Evolutionary conservation across 2,113 vertebrate genomes (phyloP).

Genomic region (Atractosteus spatula): DNA sequence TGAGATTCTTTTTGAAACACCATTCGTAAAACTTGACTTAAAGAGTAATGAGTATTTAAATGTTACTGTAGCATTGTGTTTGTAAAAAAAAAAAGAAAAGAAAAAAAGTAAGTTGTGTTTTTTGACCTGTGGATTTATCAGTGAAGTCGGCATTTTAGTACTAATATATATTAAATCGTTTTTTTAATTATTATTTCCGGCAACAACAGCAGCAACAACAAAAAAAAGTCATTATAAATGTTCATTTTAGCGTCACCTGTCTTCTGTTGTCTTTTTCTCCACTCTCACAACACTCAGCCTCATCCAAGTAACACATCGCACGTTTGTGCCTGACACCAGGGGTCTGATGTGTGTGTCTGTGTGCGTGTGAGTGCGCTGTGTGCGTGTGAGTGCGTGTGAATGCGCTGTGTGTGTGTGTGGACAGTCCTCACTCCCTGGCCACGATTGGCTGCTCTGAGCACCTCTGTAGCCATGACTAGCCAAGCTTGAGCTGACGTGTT

Average conservation of each 20-base stretch:
- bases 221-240: slow-evolving; percentile 75
- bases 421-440: too few species aligned
- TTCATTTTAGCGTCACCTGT: slow-evolving; percentile 85
- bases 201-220: slow-evolving; percentile 62
- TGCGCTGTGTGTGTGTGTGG: too few species aligned
- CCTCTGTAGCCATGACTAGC: too few species aligned
- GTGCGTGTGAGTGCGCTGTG: too few species aligned
- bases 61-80: slow-evolving; percentile 83
- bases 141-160: slow-evolving; percentile 82
- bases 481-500: too few species aligned
- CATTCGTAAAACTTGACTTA: slow-evolving; percentile 78
- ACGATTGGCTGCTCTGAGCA: too few species aligned
- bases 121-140: slow-evolving; percentile 79
- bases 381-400: neutral
- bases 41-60: slow-evolving; percentile 81
- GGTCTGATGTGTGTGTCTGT: neutral
- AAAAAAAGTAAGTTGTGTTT: slow-evolving; percentile 78
- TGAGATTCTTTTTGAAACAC: slow-evolving; percentile 76
- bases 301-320: slow-evolving; percentile 80
- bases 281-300: slow-evolving; percentile 78
- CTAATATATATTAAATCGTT: slow-evolving; percentile 79
- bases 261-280: slow-evolving; percentile 83
- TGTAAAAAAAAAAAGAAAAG: slow-evolving; percentile 68
- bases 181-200: slow-evolving; percentile 68
- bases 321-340: slow-evolving; percentile 57